phyloP scores from a whole-genome alignment of 2,797 vertebrate genomes.

The Aeoliscus strigatus region DNA sequence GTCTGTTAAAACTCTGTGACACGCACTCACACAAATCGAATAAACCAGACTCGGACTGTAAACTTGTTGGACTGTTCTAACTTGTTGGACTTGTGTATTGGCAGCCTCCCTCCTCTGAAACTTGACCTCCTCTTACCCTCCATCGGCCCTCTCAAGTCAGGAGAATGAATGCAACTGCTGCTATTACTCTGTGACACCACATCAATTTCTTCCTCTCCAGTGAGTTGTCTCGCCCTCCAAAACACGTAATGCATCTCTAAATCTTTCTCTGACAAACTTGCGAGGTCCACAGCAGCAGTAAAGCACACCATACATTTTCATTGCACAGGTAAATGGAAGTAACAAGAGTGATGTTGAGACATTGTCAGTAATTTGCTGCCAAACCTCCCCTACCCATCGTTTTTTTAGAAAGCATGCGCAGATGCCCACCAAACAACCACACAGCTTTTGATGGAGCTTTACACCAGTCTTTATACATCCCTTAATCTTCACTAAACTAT shows the following conservation, averaged over 20 bases:
- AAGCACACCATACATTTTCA: constrained; percentile 63
- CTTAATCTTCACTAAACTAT: constrained; percentile 73
- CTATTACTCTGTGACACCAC: constrained; percentile 46
- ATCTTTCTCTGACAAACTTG: constrained; percentile 55
- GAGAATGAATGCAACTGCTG: constrained; percentile 43
- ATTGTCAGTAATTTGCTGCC: constrained; percentile 56
- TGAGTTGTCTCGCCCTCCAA: constrained; percentile 46
- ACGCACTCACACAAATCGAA: too few relatives aligned
- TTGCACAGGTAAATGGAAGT: constrained; percentile 48
- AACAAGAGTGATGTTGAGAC: constrained; percentile 49
- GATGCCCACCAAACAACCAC: constrained; percentile 62
- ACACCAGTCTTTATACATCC: constrained; percentile 59
- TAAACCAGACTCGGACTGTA: too few relatives aligned
- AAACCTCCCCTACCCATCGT: too few relatives aligned
- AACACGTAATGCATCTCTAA: constrained; percentile 52
- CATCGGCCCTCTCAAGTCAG: constrained; percentile 30
- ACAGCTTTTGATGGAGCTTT: constrained; percentile 62
- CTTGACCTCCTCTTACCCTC: constrained; percentile 39
- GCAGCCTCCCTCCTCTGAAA: constrained; percentile 55
- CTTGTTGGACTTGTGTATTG: constrained; percentile 59
- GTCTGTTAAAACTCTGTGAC: constrained; percentile 43
- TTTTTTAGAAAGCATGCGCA: constrained; percentile 38
- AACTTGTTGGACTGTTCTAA: constrained; percentile 41
- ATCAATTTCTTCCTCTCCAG: constrained; percentile 61
- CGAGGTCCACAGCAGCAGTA: constrained; percentile 45